Evolutionary conservation across 1,140 invertebrate genomes (phyloP).

Genomic region (Brachionus asplanchnoidis): DNA sequence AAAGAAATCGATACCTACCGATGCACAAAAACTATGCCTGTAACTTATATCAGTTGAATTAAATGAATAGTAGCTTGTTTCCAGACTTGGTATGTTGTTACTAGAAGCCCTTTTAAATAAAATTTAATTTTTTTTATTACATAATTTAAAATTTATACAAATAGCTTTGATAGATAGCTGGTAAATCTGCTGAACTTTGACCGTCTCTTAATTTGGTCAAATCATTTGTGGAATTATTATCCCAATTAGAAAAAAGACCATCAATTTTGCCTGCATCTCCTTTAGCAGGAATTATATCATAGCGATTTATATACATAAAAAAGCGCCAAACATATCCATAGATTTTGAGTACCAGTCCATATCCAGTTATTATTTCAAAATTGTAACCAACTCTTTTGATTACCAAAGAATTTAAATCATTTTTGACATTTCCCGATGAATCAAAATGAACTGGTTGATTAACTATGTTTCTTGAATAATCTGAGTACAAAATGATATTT

Average conservation of each 20-base stretch:
- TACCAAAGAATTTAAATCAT: not conserved
- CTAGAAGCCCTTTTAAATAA: not conserved
- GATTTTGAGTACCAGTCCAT: not conserved
- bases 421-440: not conserved
- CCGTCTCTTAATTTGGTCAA: not conserved
- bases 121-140: too few species aligned
- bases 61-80: not conserved
- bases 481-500: not conserved
- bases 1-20: not conserved
- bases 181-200: not conserved
- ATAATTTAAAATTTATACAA: not conserved
- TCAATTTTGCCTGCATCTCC: not conserved
- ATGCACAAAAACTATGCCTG: not conserved
- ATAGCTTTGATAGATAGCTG: not conserved
- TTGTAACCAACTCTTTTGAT: not conserved
- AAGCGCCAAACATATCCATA: not conserved
- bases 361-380: not conserved
- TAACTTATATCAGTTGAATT: not conserved
- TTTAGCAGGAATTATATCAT: slow-evolving; percentile 7
- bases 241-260: not conserved
- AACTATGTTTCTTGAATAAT: not conserved
- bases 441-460: not conserved
- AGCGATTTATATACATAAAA: not conserved
- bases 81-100: not conserved
- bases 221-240: not conserved